Conservation (phyloP, 2,113 vertebrate genomes). For the Bolborhynchus lineola region DNA sequence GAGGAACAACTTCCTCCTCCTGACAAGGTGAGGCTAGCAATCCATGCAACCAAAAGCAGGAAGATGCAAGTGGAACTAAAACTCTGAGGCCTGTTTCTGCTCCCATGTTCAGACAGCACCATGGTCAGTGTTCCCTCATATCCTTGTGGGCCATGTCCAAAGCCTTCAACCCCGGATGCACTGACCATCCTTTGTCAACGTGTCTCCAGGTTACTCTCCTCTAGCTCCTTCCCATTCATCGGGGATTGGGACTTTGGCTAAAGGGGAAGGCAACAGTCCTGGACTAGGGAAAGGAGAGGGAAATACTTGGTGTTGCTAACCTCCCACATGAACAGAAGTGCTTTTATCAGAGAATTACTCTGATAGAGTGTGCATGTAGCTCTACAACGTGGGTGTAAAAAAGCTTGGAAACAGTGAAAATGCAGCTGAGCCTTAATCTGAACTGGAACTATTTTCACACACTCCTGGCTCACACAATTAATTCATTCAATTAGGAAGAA, state of each 20-base stretch:
- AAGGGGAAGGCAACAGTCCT: background rate
- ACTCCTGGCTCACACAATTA: background rate
- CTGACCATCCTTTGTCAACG: background rate
- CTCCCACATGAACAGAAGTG: background rate
- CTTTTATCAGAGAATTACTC: background rate
- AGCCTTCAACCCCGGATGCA: background rate
- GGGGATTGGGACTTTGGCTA: background rate
- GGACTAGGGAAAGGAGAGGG: background rate
- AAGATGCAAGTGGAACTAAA: background rate
- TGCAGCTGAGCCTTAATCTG: background rate
- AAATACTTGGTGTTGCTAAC: background rate
- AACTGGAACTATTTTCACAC: background rate
- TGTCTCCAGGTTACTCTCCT: background rate
- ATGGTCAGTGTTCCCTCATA: background rate
- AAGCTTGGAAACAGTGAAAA: background rate
- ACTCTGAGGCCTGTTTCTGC: background rate
- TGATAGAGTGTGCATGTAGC: background rate
- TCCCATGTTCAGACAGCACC: background rate
- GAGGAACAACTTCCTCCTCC: background rate
- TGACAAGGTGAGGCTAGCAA: background rate
- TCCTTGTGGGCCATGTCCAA: background rate
- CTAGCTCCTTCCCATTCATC: background rate
- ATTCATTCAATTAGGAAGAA: conserved; percentile 17
- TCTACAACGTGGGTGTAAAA: background rate
- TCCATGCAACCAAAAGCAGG: background rate